Evolutionary conservation across 2,888 invertebrate genomes (phyloP).

Genomic region (Pyrgus malvae): DNA sequence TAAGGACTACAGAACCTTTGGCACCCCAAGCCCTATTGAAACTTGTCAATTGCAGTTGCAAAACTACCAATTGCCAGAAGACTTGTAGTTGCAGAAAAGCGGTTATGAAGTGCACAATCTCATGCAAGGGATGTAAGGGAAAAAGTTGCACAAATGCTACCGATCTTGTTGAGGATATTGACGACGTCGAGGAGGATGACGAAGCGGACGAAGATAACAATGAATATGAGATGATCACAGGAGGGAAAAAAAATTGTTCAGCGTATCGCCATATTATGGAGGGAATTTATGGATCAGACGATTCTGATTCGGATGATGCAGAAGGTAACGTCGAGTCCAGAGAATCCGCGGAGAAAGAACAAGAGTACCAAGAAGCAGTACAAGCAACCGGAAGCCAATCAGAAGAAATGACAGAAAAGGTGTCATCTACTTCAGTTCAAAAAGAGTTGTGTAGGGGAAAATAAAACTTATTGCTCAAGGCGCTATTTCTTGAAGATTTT

Average conservation of each 20-base stretch:
- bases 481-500: too few relatives aligned
- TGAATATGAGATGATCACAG: not conserved
- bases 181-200: not conserved
- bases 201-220: not conserved
- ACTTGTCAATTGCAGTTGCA: not conserved
- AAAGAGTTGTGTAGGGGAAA: too few relatives aligned
- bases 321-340: too few relatives aligned
- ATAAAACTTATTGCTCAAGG: too few relatives aligned
- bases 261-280: too few relatives aligned
- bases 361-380: conserved; percentile 1
- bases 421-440: too few relatives aligned
- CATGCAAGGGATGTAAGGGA: not conserved
- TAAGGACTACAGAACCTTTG: not conserved
- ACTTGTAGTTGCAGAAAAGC: not conserved
- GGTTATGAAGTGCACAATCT: not conserved
- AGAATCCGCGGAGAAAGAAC: not conserved
- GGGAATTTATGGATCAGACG: conserved; percentile 4
- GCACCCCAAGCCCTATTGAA: not conserved
- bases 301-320: conserved; percentile 14
- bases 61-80: not conserved
- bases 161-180: not conserved
- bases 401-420: conserved; percentile 9
- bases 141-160: not conserved
- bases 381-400: not conserved
- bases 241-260: too few relatives aligned